Evolutionary conservation across 2,797 vertebrate genomes (phyloP), one percentile per base, ranked within the genome.

Genomic region (Coendou prehensilis): DNA sequence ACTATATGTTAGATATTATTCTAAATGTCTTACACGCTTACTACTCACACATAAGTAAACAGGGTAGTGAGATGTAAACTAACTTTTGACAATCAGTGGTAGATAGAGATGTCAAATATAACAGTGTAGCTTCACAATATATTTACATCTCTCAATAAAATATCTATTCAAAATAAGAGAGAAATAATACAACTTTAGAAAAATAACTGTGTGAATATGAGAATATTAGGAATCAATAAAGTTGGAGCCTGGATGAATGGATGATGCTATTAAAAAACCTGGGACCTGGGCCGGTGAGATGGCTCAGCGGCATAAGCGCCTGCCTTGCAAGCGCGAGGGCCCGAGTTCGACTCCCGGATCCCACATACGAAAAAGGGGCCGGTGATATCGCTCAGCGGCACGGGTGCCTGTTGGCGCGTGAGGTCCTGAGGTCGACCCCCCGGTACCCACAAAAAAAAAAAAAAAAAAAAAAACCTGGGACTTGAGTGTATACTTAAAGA

Each of bases 171-270:
- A 64, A 88, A 88, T 47, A n/a, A 82, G 41, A 78, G 61, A n/a
- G 37, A 85, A 86, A 87, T 87, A 82, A 91, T 54, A 89, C 56
- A 87, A 91, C 6, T 87, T 90, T 54, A 87, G 59, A 91, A 87
- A 91, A 86, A 81, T 57, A 89, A 81, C 14, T 33, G 23, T 7
- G 30, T 7, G 30, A 2, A 89, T 50, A 89, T 37, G 11, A 90
- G 18, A 90, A 78, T 69, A 18, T 20, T 87, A 84, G 91, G 26
- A 87, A 45, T 28, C n/a, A 82, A 45, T 83, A 61, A 41, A 61
- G 80, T 84, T 64, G 73, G 71, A 84, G 37, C 75, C 78, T 88
- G 37, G 17, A n/a, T 56, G 23, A 83, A 84, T 64, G 45, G 6
- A 26, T 93, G 18, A 86, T 87, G 17, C 1, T 54, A 59, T 87